Evolutionary conservation across 1,140 invertebrate genomes (phyloP).

Genomic region (Acromyrmex echinatior): DNA sequence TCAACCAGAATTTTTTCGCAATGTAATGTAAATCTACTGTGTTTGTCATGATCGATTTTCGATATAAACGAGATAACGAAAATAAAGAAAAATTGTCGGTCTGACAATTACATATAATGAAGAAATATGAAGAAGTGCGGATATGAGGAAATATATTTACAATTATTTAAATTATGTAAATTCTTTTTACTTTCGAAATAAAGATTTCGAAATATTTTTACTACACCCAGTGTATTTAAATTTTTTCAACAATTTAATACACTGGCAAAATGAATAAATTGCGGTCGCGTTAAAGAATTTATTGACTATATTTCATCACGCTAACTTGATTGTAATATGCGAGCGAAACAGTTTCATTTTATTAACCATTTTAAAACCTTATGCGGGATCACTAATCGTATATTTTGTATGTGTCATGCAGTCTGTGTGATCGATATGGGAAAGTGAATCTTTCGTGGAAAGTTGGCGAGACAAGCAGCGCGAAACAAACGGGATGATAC

Average conservation of each 20-base stretch:
- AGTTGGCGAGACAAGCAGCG: conserved; percentile 35
- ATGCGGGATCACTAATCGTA: conserved; percentile 4
- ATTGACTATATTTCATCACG: background rate
- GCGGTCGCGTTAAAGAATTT: background rate
- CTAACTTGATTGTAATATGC: background rate
- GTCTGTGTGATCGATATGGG: conserved; percentile 45
- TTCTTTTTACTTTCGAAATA: background rate
- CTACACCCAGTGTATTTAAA: no score
- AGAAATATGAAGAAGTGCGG: no score
- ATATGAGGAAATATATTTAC: background rate
- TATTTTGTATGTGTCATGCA: conserved; percentile 14
- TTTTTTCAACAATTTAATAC: background rate
- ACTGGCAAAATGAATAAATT: background rate
- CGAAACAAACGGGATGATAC: conserved; percentile 43
- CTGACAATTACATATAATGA: no score
- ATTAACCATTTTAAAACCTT: conserved; percentile 8
- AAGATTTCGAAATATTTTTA: background rate
- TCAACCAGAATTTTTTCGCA: no score
- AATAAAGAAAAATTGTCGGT: no score
- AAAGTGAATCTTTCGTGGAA: conserved; percentile 57
- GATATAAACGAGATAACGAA: no score
- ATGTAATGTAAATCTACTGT: no score
- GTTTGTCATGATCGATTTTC: no score
- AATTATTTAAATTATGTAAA: no score
- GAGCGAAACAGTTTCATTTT: conserved; percentile 14